Evolutionary conservation across 2,113 vertebrate genomes (phyloP).

Genomic region (Brevimyrus niger): DNA sequence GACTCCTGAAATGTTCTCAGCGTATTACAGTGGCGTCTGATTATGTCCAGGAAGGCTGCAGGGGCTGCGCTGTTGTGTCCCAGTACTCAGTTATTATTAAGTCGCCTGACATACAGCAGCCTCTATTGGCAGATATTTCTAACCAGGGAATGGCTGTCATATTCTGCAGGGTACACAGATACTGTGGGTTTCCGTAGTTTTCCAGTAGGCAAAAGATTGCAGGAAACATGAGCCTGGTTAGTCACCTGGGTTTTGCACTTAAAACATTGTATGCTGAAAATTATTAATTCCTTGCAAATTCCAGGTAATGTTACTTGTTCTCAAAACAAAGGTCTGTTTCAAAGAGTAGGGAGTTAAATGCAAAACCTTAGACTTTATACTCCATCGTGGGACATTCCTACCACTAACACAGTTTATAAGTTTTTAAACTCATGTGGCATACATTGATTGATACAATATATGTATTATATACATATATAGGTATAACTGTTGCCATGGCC

Average conservation of each 20-base stretch:
- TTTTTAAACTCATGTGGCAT: neutral
- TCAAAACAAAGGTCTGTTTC: neutral
- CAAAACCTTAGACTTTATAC: neutral
- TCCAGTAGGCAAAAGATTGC: neutral
- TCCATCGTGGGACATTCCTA: neutral
- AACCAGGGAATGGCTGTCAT: neutral
- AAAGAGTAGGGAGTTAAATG: neutral
- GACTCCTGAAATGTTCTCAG: neutral
- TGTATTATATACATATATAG: no score
- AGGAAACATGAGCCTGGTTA: neutral
- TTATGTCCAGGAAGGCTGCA: neutral
- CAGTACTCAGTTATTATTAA: neutral
- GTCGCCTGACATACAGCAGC: neutral
- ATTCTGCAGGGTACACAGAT: neutral
- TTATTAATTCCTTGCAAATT: neutral
- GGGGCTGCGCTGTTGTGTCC: neutral
- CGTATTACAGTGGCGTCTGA: neutral
- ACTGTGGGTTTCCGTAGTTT: neutral
- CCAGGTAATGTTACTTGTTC: neutral
- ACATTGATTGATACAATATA: neutral
- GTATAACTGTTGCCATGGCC: neutral
- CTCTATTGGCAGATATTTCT: neutral
- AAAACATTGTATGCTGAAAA: neutral
- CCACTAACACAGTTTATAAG: neutral
- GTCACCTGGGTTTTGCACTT: neutral